Conservation (phyloP, 2,888 invertebrate species). For the Euclidia mi region DNA sequence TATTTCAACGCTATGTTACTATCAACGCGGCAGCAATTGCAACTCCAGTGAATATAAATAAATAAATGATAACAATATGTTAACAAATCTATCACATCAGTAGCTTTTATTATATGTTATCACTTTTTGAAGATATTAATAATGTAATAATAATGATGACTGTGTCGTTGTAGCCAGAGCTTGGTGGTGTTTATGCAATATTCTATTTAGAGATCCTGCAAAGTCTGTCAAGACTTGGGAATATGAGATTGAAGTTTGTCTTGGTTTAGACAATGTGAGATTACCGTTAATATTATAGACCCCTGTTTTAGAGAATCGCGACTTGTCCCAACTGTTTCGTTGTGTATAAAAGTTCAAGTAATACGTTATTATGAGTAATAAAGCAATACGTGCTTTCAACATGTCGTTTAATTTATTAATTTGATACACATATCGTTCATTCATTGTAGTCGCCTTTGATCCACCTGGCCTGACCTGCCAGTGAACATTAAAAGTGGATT, state of each 20-base stretch:
- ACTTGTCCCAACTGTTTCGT: constrained; percentile 75
- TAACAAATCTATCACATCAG: constrained; percentile 41
- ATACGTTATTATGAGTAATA: constrained; percentile 68
- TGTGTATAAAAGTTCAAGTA: constrained; percentile 76
- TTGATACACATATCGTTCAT: not conserved
- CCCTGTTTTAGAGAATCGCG: constrained; percentile 52
- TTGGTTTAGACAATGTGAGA: not conserved
- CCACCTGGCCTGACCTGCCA: too few species aligned
- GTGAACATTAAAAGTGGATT: too few species aligned
- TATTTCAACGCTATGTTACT: constrained; percentile 44
- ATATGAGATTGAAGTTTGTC: not conserved
- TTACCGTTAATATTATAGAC: not conserved
- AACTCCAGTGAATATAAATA: constrained; percentile 38
- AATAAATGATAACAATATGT: constrained; percentile 19
- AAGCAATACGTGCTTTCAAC: constrained; percentile 63
- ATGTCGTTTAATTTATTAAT: constrained; percentile 10
- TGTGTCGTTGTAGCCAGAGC: constrained; percentile 50
- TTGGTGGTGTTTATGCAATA: constrained; percentile 60
- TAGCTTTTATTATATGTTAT: constrained; percentile 46
- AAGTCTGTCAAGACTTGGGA: not conserved
- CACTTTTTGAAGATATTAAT: constrained; percentile 35
- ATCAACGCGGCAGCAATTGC: constrained; percentile 29
- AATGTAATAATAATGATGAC: constrained; percentile 39
- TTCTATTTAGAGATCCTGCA: constrained; percentile 14
- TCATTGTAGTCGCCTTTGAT: too few species aligned